phyloP scores from a whole-genome alignment of 2,797 vertebrate species.

The Brachymystax lenok region DNA sequence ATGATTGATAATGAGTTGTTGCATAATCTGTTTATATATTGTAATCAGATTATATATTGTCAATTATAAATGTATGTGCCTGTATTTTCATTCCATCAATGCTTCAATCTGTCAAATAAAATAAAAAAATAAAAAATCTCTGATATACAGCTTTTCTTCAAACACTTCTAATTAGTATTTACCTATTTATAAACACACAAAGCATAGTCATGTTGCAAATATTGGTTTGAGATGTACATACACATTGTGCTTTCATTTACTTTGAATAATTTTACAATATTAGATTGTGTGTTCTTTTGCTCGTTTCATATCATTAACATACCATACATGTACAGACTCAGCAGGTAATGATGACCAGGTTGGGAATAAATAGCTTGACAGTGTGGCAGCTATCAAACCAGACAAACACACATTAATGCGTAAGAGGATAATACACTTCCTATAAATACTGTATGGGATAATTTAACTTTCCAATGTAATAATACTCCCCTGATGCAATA shows the following conservation, averaged over 20 bases:
- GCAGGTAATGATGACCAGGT: slow-evolving; percentile 4
- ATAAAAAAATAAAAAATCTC: slow-evolving; percentile 52
- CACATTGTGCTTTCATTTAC: background rate
- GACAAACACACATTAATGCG: background rate
- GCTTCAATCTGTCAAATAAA: slow-evolving; percentile 70
- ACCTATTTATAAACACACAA: background rate
- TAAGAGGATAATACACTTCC: background rate
- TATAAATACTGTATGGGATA: background rate
- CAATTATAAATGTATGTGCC: slow-evolving; percentile 62
- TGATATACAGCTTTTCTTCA: slow-evolving; percentile 46
- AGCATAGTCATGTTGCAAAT: background rate
- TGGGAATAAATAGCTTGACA: slow-evolving; percentile 36
- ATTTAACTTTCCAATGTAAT: background rate
- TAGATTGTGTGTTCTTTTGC: background rate
- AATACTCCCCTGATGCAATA: background rate
- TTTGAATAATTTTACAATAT: slow-evolving; percentile 10
- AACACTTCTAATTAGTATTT: slow-evolving; percentile 12
- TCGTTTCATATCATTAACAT: background rate
- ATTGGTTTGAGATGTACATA: background rate
- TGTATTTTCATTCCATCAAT: slow-evolving; percentile 68
- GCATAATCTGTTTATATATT: slow-evolving; percentile 46
- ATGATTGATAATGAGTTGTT: slow-evolving; percentile 30
- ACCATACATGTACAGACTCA: background rate
- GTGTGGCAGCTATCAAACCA: background rate
- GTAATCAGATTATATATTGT: slow-evolving; percentile 53